These are phyloP conservation scores for Rhinopithecus roxellana DNA, from an alignment of 2,113 vertebrate genomes.

Conservation along the genomic window DNA sequence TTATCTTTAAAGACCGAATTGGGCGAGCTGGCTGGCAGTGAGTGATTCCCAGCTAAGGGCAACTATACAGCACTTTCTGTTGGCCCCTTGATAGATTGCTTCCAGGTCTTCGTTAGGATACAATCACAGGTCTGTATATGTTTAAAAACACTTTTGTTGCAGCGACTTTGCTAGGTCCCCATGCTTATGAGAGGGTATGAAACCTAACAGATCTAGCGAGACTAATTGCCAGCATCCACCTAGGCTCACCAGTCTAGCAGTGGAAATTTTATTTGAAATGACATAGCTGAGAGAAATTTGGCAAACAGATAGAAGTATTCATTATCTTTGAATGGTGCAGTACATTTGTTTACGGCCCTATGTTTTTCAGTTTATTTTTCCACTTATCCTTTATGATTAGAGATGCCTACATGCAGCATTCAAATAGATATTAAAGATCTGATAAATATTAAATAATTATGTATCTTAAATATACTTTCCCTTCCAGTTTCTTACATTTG, in stretches of 20 bases:
- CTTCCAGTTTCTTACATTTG: conserved; percentile 96
- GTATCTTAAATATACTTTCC: not conserved
- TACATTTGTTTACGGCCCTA: not conserved
- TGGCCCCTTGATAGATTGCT: not conserved
- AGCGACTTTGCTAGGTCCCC: not conserved
- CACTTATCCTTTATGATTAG: not conserved
- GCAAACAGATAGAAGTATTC: not conserved
- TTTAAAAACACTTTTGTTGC: not conserved
- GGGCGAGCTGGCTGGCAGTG: too few species aligned
- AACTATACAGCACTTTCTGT: not conserved
- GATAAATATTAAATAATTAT: not conserved
- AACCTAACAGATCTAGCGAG: not conserved
- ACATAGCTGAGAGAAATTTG: not conserved
- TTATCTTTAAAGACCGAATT: not conserved
- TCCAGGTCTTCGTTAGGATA: not conserved
- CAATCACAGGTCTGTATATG: not conserved
- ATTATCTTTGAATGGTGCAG: not conserved
- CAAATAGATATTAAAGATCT: not conserved
- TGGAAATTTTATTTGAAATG: not conserved
- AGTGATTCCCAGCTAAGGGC: not conserved
- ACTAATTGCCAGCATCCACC: not conserved
- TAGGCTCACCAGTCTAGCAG: not conserved
- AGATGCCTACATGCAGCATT: not conserved
- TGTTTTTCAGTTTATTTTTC: not conserved
- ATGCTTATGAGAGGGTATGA: not conserved